A percentile compares a stretch with the other conserved stretches of the same genome.
Evolutionary conservation across 2,797 vertebrate genomes (phyloP).

Genomic region (Falco cherrug): DNA sequence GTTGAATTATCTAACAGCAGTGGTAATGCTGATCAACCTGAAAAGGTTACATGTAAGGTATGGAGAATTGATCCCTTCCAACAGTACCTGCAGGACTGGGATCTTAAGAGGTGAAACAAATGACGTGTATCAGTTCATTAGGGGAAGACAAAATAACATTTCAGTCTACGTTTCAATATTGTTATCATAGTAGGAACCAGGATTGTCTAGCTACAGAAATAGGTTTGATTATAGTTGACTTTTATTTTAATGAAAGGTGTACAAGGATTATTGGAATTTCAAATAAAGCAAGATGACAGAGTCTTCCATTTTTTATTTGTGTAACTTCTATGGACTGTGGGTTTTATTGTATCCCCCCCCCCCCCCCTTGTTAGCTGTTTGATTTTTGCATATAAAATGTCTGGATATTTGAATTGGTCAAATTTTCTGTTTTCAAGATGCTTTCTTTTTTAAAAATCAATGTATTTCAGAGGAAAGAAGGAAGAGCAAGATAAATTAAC

Average conservation of each 20-base stretch:
- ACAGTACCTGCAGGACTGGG: neutral
- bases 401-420: neutral
- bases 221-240: neutral
- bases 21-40: neutral
- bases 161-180: neutral
- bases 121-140: neutral
- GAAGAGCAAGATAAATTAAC: neutral
- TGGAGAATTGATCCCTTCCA: neutral
- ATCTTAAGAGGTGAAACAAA: neutral
- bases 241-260: neutral
- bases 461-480: neutral
- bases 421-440: neutral
- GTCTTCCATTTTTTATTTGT: neutral
- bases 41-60: neutral
- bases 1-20: neutral
- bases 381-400: neutral
- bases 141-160: neutral
- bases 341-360: neutral
- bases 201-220: slow-evolving; percentile 12
- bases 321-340: neutral
- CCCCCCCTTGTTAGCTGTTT: neutral
- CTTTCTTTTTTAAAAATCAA: neutral
- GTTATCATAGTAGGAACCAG: neutral
- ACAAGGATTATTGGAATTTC: neutral
- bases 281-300: neutral